Evolutionary conservation across 1,140 invertebrate genomes (phyloP).

Genomic region (Drosophila ironensis): DNA sequence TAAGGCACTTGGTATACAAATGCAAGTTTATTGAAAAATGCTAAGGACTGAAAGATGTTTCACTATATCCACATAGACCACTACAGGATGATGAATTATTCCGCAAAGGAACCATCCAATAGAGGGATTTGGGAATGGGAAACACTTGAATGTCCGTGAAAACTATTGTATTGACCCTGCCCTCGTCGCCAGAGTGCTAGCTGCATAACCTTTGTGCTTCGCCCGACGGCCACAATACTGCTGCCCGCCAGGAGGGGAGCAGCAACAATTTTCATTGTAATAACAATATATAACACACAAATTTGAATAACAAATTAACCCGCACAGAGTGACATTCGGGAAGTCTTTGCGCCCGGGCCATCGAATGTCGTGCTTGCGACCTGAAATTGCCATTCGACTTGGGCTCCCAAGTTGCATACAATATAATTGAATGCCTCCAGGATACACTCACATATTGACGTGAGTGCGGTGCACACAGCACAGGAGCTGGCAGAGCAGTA

Average conservation of each 20-base stretch:
- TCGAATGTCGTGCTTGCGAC: slow-evolving; percentile 49
- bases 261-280: slow-evolving; percentile 72
- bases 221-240: slow-evolving; percentile 54
- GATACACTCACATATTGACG: slow-evolving; percentile 39
- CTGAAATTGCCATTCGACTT: slow-evolving; percentile 65
- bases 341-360: slow-evolving; percentile 15
- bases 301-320: slow-evolving; percentile 80
- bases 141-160: slow-evolving; percentile 6
- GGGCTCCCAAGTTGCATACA: slow-evolving; percentile 43
- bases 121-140: neutral
- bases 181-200: slow-evolving; percentile 7
- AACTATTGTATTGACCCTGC: slow-evolving; percentile 45
- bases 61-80: too few relatives aligned
- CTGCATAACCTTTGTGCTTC: slow-evolving; percentile 17
- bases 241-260: slow-evolving; percentile 25
- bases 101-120: neutral
- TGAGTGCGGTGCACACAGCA: slow-evolving; percentile 13
- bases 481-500: slow-evolving; percentile 36
- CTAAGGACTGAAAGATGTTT: too few relatives aligned
- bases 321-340: slow-evolving; percentile 52
- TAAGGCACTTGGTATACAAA: too few relatives aligned
- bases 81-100: slow-evolving; percentile 1
- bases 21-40: too few relatives aligned
- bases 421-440: slow-evolving; percentile 79
- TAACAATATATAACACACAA: slow-evolving; percentile 80